phyloP scores from a whole-genome alignment of 2,113 vertebrate species.

The Phylloscopus trochiloides region DNA sequence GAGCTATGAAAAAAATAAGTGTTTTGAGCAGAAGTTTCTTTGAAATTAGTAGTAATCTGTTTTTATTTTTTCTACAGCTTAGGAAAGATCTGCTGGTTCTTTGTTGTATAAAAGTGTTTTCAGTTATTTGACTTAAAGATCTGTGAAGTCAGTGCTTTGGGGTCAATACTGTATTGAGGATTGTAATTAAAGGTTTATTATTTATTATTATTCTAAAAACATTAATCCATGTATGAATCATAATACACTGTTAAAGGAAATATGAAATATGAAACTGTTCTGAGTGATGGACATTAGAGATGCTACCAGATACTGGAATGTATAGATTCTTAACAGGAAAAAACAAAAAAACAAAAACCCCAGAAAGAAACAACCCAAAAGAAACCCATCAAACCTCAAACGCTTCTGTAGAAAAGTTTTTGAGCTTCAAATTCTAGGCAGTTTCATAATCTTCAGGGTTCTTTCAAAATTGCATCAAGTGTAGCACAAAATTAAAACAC shows the following conservation, averaged over 20 bases:
- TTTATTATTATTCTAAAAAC: not conserved
- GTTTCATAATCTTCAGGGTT: not conserved
- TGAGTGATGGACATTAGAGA: not conserved
- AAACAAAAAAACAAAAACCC: rapidly evolving
- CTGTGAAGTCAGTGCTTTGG: not conserved
- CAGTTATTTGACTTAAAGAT: not conserved
- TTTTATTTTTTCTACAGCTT: not conserved
- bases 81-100: not conserved
- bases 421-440: not conserved
- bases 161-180: not conserved
- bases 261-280: not conserved
- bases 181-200: not conserved
- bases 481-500: not conserved
- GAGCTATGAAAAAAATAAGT: not conserved
- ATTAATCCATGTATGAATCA: not conserved
- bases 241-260: not conserved
- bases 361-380: not conserved
- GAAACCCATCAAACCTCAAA: not conserved
- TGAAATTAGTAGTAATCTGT: not conserved
- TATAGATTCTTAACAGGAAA: not conserved
- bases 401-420: not conserved
- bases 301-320: not conserved
- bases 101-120: not conserved
- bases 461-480: not conserved
- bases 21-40: not conserved